Conservation (phyloP, 2,797 vertebrate species). For the Melanotaenia parkinsoni region DNA sequence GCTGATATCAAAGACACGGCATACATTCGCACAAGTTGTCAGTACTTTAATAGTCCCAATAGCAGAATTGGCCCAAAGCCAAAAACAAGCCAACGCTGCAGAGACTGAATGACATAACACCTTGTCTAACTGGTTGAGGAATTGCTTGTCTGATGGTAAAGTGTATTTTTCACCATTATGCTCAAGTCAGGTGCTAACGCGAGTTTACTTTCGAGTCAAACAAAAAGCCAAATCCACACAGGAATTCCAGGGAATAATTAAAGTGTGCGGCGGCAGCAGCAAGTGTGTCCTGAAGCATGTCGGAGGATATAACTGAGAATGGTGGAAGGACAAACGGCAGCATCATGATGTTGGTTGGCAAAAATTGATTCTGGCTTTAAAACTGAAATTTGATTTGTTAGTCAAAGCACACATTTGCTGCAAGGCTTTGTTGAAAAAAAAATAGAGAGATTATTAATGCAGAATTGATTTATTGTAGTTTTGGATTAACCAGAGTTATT, state of each 20-base stretch:
- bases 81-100: not conserved
- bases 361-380: not conserved
- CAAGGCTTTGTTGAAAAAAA: no score
- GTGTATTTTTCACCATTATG: not conserved
- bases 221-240: not conserved
- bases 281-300: not conserved
- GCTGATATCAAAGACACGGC: not conserved
- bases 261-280: not conserved
- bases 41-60: conserved; percentile 3
- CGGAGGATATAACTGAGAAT: not conserved
- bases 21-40: not conserved
- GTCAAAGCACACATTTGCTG: not conserved
- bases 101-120: conserved; percentile 3
- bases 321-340: not conserved
- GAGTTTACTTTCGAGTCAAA: not conserved
- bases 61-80: conserved; percentile 6
- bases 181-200: not conserved
- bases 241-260: not conserved
- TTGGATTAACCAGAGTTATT: not conserved
- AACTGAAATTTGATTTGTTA: not conserved
- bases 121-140: not conserved
- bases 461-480: no score
- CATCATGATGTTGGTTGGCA: not conserved
- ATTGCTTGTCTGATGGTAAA: not conserved
- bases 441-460: no score